Evolutionary conservation across 1,140 invertebrate species (phyloP), one percentile per base, ranked within the genome.

Genomic region (Hesperophylax magnus): DNA sequence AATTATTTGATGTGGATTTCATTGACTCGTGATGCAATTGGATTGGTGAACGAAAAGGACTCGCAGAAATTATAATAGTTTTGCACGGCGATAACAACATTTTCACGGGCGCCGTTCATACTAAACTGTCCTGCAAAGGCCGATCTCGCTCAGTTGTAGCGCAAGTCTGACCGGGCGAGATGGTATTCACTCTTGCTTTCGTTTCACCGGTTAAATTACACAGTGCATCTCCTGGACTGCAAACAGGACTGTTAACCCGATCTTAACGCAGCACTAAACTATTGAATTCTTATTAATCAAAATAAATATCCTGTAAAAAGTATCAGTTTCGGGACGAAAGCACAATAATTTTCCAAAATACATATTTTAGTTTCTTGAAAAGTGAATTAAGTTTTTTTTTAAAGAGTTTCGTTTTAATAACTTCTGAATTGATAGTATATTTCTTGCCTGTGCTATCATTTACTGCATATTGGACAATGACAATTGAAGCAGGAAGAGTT

Each of bases 151-250:
- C 34, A 71, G 69, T 72, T 18, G 54, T 24, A 54, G 20, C 11
- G n/a, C 18, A 72, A 20, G 24, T 54, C 47, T 72, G 69, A 53
- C 47, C 69, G 22, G 22, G 39, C 52, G 34, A 53, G 69, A 7
- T 72, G 69, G 69, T 72, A 18, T 22, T 15, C 14, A 72, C 69
- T 53, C 14, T 53, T 54, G 69, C 69, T 72, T 72, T 72, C 69
- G 18, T 53, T 53, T 39, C 0, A 67, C 65, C n/a, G 65, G 31
- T 39, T 20, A 9, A 3, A 20, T 20, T 22, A 18, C 56, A 60
- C n/a, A 6, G 54, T 58, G 4, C 34, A 39, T 9, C 34, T 39
- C 9, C 34, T 6, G 7, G 34, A 8, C 34, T 39, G 4, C 54
- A 58, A 58, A 9, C 4, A 4, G 54, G 17, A 58, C 54, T n/a